Base-by-base conservation (phyloP, 1,140 invertebrate species). In the Bombus waltoni region DNA sequence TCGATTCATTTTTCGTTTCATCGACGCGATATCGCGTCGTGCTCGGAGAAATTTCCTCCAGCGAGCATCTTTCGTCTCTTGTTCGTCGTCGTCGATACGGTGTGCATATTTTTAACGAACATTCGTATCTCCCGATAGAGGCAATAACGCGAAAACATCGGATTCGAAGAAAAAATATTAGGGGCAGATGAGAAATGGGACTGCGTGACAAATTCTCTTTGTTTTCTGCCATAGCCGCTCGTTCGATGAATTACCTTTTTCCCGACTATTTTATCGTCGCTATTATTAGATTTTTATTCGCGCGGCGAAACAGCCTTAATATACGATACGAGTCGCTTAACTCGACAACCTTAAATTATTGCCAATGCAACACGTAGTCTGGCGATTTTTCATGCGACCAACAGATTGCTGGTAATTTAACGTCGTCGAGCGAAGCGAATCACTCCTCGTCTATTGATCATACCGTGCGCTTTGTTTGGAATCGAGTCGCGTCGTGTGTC, bases 271-370 rank as follows among this genome's bases (percentile, higher is more conserved):
- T 77, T 65, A 22, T 40, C 35, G 38, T 9, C 18, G 18, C 18
- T 78, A 42, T 62, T 65, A 32, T 32, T 65, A 78, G 57, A 78
- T 47, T 65, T 78, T 78, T 25, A 65, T 78, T 75, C 32, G n/a
- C 25, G 6, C 47, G 28, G 32, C 44, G n/a, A 35, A 75, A 28
- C 42, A 53, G 32, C 22, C 38, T 62, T 32, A 35, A 42, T 65
- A 22, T 10, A 78, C 59, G 57, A 65, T 3, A n/a, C 0, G 38
- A 65, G 18, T 42, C 38, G 28, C 38, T 78, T 78, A 78, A 42
- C 38, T 65, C 25, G 75, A 59, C 59, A 40, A 32, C 35, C 18
- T 47, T 75, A 53, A 53, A 75, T 75, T 75, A 75, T 75, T 18
- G 44, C 32, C 73, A 25, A 25, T 25, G 42, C 73, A 53, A 75